Evolutionary conservation across 2,888 invertebrate species (phyloP), one percentile per base, ranked within the genome.

Genomic region (Cataglyphis livida): DNA sequence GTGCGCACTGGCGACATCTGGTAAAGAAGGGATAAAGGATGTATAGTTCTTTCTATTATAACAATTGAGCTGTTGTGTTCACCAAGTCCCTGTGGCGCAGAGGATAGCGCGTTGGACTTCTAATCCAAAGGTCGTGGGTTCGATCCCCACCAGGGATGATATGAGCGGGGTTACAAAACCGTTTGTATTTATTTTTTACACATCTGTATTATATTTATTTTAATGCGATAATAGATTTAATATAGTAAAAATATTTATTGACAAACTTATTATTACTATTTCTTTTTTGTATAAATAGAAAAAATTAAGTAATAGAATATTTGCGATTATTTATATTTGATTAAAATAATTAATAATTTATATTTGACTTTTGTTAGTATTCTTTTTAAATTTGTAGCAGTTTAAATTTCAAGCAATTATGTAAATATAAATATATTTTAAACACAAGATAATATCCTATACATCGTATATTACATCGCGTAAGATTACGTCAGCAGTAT

Each of bases 51-150:
- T 76, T 48, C 25, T 88, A 76, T 84, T 64, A 3, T 7, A 41
- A 41, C 66, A 41, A 57, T 62, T 71, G 70, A 38, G 15, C 0
- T 0, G 3, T 9, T 70, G 10, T 61, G 18, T 38, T 18, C 85
- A 90, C 70, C 88, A 78, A 91, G 94, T 94, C 94, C 94, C 94
- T 93, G 93, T 94, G 93, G 94, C 94, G 94, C 94, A 94, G 94
- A 93, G 94, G 94, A 94, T 94, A 94, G 94, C 94, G 94, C 94
- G 94, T 94, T 94, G 94, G 94, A 94, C 94, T 94, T 94, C 93
- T 94, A 94, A 94, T 94, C 94, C 94, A 94, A 94, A 94, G 94
- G 94, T 94, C 94, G 94, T 94, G 94, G 94, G 94, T 94, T 94
- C 94, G 93, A 94, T 94, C 94, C 94, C 94, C 94, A 94, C 94